A percentile compares a stretch with the other conserved stretches of the same genome.
These are phyloP conservation scores for Tyrophagus putrescentiae DNA, from an alignment of 1,140 invertebrate genomes.

Conservation along the genomic window DNA sequence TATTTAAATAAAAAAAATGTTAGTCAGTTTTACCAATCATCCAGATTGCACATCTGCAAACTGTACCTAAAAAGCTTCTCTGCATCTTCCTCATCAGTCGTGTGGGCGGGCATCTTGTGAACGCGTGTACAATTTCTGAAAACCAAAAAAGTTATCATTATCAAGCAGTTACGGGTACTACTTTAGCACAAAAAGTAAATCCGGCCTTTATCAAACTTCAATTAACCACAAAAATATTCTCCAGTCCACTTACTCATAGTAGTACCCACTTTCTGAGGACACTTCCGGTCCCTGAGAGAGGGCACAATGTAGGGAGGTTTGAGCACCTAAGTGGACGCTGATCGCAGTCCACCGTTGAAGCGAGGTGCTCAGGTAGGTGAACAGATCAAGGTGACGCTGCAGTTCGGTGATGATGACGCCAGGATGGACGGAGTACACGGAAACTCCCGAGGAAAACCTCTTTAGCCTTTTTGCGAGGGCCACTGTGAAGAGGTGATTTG, in stretches of 20 bases:
- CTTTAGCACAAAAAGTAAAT: not conserved
- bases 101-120: slow-evolving; percentile 27
- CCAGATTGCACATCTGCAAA: slow-evolving; percentile 26
- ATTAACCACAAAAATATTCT: no score
- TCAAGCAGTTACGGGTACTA: no score
- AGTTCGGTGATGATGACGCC: slow-evolving; percentile 33
- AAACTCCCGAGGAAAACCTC: not conserved
- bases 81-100: slow-evolving; percentile 38
- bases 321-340: slow-evolving; percentile 51
- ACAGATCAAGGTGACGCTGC: slow-evolving; percentile 21
- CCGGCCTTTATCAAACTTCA: not conserved
- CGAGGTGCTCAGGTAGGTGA: slow-evolving; percentile 46
- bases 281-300: slow-evolving; percentile 38
- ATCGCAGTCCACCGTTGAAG: slow-evolving; percentile 60
- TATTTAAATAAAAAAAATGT: no score
- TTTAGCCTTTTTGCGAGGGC: slow-evolving; percentile 53
- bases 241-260: slow-evolving; percentile 18
- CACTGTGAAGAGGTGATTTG: slow-evolving; percentile 69
- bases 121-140: slow-evolving; percentile 12
- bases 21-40: no score
- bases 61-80: slow-evolving; percentile 54
- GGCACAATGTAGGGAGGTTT: slow-evolving; percentile 53
- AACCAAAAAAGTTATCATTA: no score
- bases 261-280: not conserved
- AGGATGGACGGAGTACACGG: slow-evolving; percentile 31